Conservation (phyloP, 2,888 invertebrate species). For the Andrena praecox region DNA sequence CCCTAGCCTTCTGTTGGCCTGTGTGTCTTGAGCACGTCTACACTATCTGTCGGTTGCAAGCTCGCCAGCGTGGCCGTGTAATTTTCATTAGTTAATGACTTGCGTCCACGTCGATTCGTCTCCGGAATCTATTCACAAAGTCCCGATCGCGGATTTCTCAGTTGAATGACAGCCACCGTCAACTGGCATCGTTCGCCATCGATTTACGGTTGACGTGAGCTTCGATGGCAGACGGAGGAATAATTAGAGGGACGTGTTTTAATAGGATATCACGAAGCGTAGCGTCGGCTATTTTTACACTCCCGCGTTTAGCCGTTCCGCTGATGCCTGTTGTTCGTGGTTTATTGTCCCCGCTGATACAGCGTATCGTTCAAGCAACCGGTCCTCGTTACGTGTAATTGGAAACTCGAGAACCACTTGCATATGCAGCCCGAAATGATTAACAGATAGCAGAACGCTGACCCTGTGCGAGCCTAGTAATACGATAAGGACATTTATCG, state of each 20-base stretch:
- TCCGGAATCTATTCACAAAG: conserved; percentile 31
- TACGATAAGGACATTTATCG: conserved; percentile 48
- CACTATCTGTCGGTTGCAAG: conserved; percentile 45
- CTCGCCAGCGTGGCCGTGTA: conserved; percentile 38
- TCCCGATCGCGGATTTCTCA: not conserved
- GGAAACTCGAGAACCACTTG: conserved; percentile 76
- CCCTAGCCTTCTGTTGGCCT: conserved; percentile 46
- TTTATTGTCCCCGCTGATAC: conserved; percentile 62
- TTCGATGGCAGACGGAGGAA: not conserved
- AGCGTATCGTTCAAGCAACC: conserved; percentile 60
- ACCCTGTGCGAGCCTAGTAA: conserved; percentile 48
- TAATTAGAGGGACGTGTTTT: not conserved
- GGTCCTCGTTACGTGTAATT: conserved; percentile 74
- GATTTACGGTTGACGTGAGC: not conserved
- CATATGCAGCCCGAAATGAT: conserved; percentile 71
- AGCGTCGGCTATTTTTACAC: conserved; percentile 3
- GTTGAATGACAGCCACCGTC: no score
- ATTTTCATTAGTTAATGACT: conserved; percentile 65
- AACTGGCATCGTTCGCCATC: conserved; percentile 3
- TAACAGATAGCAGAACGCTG: conserved; percentile 63
- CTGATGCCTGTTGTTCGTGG: conserved; percentile 45
- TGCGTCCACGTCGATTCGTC: conserved; percentile 37
- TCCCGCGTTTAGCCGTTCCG: conserved; percentile 17
- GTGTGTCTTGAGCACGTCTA: conserved; percentile 49
- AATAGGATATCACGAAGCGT: not conserved